Base-by-base conservation (phyloP, 2,797 vertebrate genomes). In the Brachyrhaphis roseni region DNA sequence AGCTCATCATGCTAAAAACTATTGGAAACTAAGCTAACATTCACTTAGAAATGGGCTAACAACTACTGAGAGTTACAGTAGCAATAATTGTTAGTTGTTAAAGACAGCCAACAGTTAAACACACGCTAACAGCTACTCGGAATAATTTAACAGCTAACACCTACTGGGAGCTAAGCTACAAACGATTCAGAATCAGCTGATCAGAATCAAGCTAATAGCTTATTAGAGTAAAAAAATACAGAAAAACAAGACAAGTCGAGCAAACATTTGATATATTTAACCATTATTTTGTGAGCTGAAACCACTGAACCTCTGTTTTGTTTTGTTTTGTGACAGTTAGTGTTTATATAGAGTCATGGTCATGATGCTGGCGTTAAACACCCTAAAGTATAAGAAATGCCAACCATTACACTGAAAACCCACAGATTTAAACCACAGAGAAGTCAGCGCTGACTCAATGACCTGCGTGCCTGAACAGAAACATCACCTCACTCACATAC, bases 281-380 rank as follows among this genome's bases (percentile, higher is more conserved):
- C 13, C 18, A 20, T 20, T 20, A 49, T 8, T 20, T 20, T 49
- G 18, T 2, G 18, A 78, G 72, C 73, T 81, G 78, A 90, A 90
- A 89, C 82, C 87, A 82, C 75, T 43, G 75, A 90, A 83, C 45
- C 71, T n/a, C 76, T 87, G 87, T 85, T 90, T 90, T 84, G 88
- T 83, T 74, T 90, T 84, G 88, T 83, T 74, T 90, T 85, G 85
- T 91, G 90, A 90, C 90, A 88, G 90, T 93, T 88, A 89, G 2
- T 1, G 1, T 34, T 20, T 70, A 1, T 3, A 26, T 57, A 39
- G 66, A 45, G 3, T 11, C 51, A 79, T 59, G 75, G 76, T 76
- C 78, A 62, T 72, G 34, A 39, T 39, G 36, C 3, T 66, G 31
- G 2, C 1, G 59, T 20, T 47, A 5, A 59, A 59, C 59, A 62